A percentile compares a stretch with the other conserved stretches of the same genome.
Evolutionary conservation across 2,113 vertebrate genomes (phyloP).

Genomic region (Vicugna pacos): DNA sequence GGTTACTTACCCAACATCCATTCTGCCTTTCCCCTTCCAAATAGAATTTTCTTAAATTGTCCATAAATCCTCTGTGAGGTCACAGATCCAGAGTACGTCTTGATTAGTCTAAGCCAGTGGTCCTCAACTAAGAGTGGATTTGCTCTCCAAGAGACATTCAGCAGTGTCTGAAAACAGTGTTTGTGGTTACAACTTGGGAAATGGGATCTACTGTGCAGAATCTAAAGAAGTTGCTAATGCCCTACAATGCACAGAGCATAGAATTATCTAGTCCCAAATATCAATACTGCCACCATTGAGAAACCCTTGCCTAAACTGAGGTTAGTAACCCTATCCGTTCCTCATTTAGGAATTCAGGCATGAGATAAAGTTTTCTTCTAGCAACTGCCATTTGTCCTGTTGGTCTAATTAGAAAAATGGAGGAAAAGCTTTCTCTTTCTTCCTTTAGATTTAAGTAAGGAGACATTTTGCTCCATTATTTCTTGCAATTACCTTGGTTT

Average conservation of each 20-base stretch:
- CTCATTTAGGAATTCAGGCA: background rate
- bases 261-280: background rate
- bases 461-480: background rate
- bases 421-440: background rate
- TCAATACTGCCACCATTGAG: background rate
- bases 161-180: background rate
- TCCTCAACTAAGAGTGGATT: background rate
- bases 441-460: background rate
- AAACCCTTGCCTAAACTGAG: background rate
- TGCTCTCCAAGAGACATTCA: background rate
- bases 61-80: background rate
- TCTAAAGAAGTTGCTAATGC: background rate
- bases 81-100: background rate
- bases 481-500: background rate
- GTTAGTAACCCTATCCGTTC: background rate
- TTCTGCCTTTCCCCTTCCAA: slow-evolving; percentile 10
- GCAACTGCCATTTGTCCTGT: background rate
- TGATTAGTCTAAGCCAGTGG: background rate
- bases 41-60: slow-evolving; percentile 1
- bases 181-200: background rate
- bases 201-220: background rate
- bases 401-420: background rate
- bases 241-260: background rate
- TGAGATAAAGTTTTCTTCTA: background rate
- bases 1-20: background rate